phyloP scores from a whole-genome alignment of 2,888 invertebrate species.

The Drosophila sordidula region DNA sequence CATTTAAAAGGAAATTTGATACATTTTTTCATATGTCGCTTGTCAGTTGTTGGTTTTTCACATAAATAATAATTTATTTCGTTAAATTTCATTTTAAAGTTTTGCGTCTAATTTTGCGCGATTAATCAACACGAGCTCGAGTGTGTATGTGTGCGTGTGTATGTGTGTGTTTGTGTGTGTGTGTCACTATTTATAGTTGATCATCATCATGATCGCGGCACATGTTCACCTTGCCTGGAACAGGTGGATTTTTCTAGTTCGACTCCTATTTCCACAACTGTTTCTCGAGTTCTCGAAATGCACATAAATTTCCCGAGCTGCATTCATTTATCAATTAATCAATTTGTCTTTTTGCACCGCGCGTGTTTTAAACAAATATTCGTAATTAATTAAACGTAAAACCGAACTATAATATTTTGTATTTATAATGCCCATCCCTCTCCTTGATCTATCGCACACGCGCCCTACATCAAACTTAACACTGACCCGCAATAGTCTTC shows the following conservation, averaged over 20 bases:
- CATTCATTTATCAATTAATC: constrained; percentile 78
- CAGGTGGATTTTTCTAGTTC: constrained; percentile 51
- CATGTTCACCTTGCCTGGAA: constrained; percentile 53
- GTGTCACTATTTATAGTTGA: constrained; percentile 62
- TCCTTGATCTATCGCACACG: constrained; percentile 39
- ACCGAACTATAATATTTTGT: constrained; percentile 55
- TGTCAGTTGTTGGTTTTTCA: constrained; percentile 58
- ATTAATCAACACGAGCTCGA: constrained; percentile 64
- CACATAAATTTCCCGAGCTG: constrained; percentile 62
- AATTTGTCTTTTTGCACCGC: constrained; percentile 64
- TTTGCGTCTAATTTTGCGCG: constrained; percentile 76
- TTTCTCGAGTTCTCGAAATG: constrained; percentile 5
- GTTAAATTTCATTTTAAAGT: constrained; percentile 49
- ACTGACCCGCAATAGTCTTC: constrained; percentile 34
- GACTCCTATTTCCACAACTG: constrained; percentile 15
- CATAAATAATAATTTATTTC: constrained; percentile 75
- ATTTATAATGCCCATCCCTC: constrained; percentile 18
- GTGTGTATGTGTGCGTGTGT: constrained; percentile 2
- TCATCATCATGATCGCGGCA: constrained; percentile 34
- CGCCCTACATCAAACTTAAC: constrained; percentile 26
- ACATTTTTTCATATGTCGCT: constrained; percentile 52
- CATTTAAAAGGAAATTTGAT: constrained; percentile 66
- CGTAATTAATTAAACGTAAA: constrained; percentile 69
- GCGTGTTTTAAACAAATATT: constrained; percentile 71
- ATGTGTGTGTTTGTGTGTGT: constrained; percentile 13